Base-by-base conservation (phyloP, 2,888 invertebrate species). In the Bombylius discolor region DNA sequence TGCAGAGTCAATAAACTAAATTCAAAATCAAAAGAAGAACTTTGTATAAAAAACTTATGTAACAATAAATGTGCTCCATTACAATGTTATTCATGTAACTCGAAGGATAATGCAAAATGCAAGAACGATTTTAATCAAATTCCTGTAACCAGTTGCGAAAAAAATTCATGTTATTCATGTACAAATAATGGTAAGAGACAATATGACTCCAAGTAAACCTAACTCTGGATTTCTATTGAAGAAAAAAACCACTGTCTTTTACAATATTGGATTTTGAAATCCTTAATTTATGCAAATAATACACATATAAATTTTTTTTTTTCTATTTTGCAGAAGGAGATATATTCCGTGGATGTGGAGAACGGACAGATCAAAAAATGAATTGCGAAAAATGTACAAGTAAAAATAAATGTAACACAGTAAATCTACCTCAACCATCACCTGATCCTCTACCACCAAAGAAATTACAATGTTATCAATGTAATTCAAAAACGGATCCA, bases 321-420 rank as follows among this genome's bases (percentile, higher is more conserved):
- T 36, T 36, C 1, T 9, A 36, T 8, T 36, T 6, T 36, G 1
- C 12, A 23, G 64, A 56, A 12, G 66, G 66, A 6, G 67, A 66
- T 39, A 61, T 66, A 13, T 32, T 9, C 3, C 42, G 53, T n/a
- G 53, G 53, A 32, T 53, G 53, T 14, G 49, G 53, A 12, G 13
- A 23, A 32, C 8, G 5, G 5, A 12, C 14, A 44, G 39, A 36
- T 31, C 7, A 32, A 5, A 12, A 44, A 3, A 12, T 11, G 33
- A 42, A 32, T n/a, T 56, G 42, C 36, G 31, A 11, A 36, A 6
- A 13, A 47, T 52, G 52, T 46, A 44, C 12, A 33, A 23, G 45
- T 4, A 14, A 12, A 5, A 36, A 36, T 32, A 46, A 52, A 14
- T 56, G 56, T 47, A 56, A 56, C 34, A 54, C 34, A 49, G 14